A percentile compares a stretch with the other conserved stretches of the same genome.
phyloP scores from a whole-genome alignment of 2,797 vertebrate species.

The Avahi laniger region DNA sequence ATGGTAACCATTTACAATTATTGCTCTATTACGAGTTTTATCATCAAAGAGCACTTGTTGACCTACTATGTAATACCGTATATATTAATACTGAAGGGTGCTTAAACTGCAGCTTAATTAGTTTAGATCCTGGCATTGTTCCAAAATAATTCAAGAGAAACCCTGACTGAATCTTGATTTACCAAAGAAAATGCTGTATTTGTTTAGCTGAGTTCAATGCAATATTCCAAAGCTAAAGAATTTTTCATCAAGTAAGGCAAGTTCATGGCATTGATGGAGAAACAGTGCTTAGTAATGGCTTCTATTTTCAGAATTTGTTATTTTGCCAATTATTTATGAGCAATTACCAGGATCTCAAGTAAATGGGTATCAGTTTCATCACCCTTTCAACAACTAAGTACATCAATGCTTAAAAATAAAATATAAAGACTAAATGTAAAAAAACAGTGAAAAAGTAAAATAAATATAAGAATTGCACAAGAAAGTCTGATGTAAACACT shows the following conservation, averaged over 20 bases:
- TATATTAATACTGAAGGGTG: slow-evolving; percentile 81
- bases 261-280: slow-evolving; percentile 67
- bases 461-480: slow-evolving; percentile 97
- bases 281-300: slow-evolving; percentile 75
- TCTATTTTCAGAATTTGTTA: slow-evolving; percentile 68
- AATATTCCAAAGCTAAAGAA: slow-evolving; percentile 67
- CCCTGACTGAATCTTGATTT: slow-evolving; percentile 73
- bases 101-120: slow-evolving; percentile 79
- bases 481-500: slow-evolving; percentile 91
- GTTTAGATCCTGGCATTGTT: slow-evolving; percentile 81
- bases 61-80: slow-evolving; percentile 80
- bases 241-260: slow-evolving; percentile 76
- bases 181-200: slow-evolving; percentile 52
- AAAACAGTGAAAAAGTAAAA: slow-evolving; percentile 92
- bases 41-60: slow-evolving; percentile 87
- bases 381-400: slow-evolving; percentile 81
- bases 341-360: slow-evolving; percentile 80
- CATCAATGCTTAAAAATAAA: slow-evolving; percentile 86
- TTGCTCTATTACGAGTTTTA: slow-evolving; percentile 89
- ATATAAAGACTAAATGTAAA: slow-evolving; percentile 85
- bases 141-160: slow-evolving; percentile 71
- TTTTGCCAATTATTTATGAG: slow-evolving; percentile 70
- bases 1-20: slow-evolving; percentile 88
- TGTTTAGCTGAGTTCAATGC: slow-evolving; percentile 63
- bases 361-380: slow-evolving; percentile 78